Conservation (phyloP, 1,140 invertebrate species). For the Eueides isabella region DNA sequence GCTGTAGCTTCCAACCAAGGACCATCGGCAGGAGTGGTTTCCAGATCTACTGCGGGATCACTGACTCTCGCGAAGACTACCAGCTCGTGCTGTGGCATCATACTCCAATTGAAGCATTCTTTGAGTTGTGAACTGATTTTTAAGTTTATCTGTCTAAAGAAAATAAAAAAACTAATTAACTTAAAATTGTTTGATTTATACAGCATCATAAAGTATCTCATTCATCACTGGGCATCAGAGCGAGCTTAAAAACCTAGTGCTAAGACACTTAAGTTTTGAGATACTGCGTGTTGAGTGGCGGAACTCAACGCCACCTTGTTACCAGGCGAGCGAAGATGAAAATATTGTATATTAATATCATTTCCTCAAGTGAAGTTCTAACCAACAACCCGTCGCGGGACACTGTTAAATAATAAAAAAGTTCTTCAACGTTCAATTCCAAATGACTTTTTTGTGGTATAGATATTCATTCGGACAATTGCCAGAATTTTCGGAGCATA, state of each 20-base stretch:
- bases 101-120: constrained; percentile 77
- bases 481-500: not conserved
- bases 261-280: no score
- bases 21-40: constrained; percentile 74
- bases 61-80: constrained; percentile 75
- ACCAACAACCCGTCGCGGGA: no score
- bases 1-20: constrained; percentile 73
- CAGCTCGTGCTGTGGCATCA: constrained; percentile 69
- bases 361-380: no score
- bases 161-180: constrained; percentile 16
- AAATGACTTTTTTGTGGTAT: not conserved
- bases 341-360: no score
- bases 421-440: no score
- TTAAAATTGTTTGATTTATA: no score
- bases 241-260: no score
- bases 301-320: no score
- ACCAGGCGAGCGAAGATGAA: no score
- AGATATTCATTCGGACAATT: not conserved
- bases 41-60: constrained; percentile 69
- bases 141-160: constrained; percentile 76
- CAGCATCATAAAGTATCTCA: no score
- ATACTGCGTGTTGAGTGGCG: no score
- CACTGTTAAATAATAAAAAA: not conserved
- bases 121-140: constrained; percentile 66
- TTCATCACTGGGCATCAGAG: no score